Evolutionary conservation across 2,113 vertebrate species (phyloP).

Genomic region (Sinocyclocheilus anophthalmus): DNA sequence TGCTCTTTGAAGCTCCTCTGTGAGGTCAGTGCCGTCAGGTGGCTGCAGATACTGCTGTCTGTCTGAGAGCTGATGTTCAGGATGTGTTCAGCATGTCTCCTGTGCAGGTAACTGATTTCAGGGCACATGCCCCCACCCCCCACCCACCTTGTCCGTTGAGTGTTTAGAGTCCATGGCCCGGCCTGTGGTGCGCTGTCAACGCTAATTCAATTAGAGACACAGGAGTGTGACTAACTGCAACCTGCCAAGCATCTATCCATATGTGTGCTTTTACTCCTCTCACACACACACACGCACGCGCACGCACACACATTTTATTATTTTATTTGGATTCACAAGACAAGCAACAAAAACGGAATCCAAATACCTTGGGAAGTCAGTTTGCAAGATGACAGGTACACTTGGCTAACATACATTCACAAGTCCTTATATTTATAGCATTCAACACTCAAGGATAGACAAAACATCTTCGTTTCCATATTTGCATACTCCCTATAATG

Average conservation of each 20-base stretch:
- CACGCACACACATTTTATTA: too few species aligned
- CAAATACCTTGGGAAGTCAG: too few species aligned
- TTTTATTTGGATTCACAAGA: too few species aligned
- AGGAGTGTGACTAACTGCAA: constrained; percentile 84
- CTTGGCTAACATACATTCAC: too few species aligned
- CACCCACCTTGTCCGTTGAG: constrained; percentile 60
- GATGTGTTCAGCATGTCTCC: constrained; percentile 74
- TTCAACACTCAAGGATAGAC: too few species aligned
- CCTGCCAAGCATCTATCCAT: constrained; percentile 84
- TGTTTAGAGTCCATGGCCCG: constrained; percentile 71
- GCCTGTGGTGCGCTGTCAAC: constrained; percentile 85
- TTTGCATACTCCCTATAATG: too few species aligned
- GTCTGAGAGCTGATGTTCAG: constrained; percentile 74
- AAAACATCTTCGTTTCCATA: too few species aligned
- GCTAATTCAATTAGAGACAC: constrained; percentile 93
- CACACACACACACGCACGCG: constrained; percentile 19
- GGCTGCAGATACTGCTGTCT: constrained; percentile 89
- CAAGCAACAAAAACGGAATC: too few species aligned
- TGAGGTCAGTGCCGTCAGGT: constrained; percentile 75
- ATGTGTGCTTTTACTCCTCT: constrained; percentile 67
- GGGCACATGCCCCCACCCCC: constrained; percentile 64
- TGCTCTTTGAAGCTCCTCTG: constrained; percentile 82
- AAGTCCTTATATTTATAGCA: too few species aligned
- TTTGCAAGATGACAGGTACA: too few species aligned
- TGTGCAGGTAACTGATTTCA: constrained; percentile 87